Conservation (phyloP, 2,888 invertebrate species). For the Resseliella maxima region DNA sequence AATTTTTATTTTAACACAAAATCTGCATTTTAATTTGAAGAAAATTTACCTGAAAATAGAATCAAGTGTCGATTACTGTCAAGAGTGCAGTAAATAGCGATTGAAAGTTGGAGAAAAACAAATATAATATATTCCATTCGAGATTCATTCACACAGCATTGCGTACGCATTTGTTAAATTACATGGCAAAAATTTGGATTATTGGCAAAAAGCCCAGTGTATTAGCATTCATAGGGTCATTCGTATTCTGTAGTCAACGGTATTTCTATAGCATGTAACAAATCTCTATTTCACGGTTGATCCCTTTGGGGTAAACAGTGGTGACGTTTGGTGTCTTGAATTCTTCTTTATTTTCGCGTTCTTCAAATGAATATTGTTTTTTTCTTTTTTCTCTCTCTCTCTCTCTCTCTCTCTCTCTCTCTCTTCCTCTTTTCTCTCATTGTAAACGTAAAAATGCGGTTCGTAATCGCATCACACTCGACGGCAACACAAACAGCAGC, state of each 20-base stretch:
- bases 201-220: constrained; percentile 1
- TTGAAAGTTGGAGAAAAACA: neutral
- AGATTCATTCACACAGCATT: neutral
- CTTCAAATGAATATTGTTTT: neutral
- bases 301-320: constrained; percentile 17
- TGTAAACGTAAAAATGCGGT: neutral
- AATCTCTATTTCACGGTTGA: constrained; percentile 16
- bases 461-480: too few species aligned
- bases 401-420: too few species aligned
- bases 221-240: neutral
- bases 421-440: too few species aligned
- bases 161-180: neutral
- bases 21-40: neutral
- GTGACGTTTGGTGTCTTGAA: neutral
- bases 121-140: neutral
- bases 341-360: neutral
- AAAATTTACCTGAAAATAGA: neutral
- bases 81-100: neutral
- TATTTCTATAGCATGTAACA: neutral
- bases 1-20: neutral
- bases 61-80: neutral
- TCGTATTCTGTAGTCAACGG: neutral
- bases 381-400: too few species aligned
- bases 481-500: neutral
- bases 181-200: neutral